phyloP scores from a whole-genome alignment of 2,888 invertebrate genomes.

The Zonitis immaculata region DNA sequence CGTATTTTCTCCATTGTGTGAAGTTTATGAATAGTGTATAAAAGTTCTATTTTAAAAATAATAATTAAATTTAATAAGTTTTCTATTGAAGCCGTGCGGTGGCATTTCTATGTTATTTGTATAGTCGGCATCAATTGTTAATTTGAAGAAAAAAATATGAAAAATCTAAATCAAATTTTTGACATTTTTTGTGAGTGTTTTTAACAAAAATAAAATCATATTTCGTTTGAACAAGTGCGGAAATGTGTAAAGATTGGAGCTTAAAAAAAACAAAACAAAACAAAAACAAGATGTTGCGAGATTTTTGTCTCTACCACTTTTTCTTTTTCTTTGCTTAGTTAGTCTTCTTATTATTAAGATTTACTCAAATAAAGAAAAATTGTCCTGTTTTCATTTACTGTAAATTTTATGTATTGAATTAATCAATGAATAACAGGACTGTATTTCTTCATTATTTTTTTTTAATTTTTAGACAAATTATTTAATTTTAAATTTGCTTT shows the following conservation, averaged over 20 bases:
- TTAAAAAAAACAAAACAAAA: too few species aligned
- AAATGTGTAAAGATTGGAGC: slow-evolving; percentile 21
- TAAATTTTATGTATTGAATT: slow-evolving; percentile 14
- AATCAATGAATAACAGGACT: background rate
- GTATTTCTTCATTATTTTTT: slow-evolving; percentile 25
- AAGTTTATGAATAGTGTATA: slow-evolving; percentile 33
- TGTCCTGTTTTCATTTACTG: slow-evolving; percentile 10
- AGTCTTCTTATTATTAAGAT: slow-evolving; percentile 4
- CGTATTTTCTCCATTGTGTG: slow-evolving; percentile 32
- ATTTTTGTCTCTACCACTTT: slow-evolving; percentile 13
- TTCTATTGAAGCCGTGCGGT: slow-evolving; percentile 2
- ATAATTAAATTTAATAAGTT: slow-evolving; percentile 5
- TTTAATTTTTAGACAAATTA: slow-evolving; percentile 18
- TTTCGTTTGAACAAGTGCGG: slow-evolving; percentile 22
- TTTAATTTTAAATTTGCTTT: slow-evolving; percentile 1
- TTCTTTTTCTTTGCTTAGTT: slow-evolving; percentile 15
- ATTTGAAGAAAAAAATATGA: background rate
- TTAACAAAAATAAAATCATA: slow-evolving; percentile 12
- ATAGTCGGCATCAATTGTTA: slow-evolving; percentile 12
- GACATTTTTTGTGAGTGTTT: slow-evolving; percentile 28
- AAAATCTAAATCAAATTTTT: too few species aligned
- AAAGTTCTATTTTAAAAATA: slow-evolving; percentile 6
- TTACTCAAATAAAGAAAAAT: slow-evolving; percentile 7
- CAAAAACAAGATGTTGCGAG: too few species aligned
- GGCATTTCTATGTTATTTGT: background rate